Evolutionary conservation across 2,888 invertebrate genomes (phyloP), one percentile per base, ranked within the genome.

Genomic region (Fragum whitleyi): DNA sequence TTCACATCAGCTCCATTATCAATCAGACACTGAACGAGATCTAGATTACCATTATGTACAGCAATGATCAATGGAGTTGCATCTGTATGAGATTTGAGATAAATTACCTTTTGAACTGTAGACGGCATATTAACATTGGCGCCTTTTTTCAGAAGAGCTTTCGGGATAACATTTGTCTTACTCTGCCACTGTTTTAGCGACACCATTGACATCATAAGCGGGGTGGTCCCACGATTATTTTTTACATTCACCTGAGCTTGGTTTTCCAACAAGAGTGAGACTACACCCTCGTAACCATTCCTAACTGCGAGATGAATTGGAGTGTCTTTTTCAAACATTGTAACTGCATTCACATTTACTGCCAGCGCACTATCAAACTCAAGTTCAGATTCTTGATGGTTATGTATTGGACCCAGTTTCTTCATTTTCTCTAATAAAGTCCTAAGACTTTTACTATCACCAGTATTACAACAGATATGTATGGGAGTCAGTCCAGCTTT

Each of bases 31-130:
- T 84, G 84, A 0, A 86, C 87, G 51, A 91, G 81, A 5, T 85
- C 87, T 23, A 88, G 11, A 70, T 89, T 85, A 65, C 90, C 80
- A 55, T 83, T 83, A 42, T 77, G 86, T 9, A 88, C 88, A 5
- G 91, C 89, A 6, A 90, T 62, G 26, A 86, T 86, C 0, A 91
- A 81, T 7, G 92, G 90, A 6, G 90, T 89, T n/a, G 90, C 74
- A 21, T 75, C 72, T 6, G 67, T 29, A 16, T 76, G 71, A 9
- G 47, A 53, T 39, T 32, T 42, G 9, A 83, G 26, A 32, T n/a
- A n/a, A n/a, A n/a, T n/a, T n/a, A n/a, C n/a, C n/a, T n/a, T n/a
- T 19, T 59, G 62, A 5, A 88, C 73, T 36, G 67, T 69, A 1
- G 88, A 88, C 9, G 70, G 75, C 3, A 70, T 55, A 51, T 85